A percentile compares a stretch with the other conserved stretches of the same genome.
Conservation (phyloP, 2,888 invertebrate species). For the Pharmacophagus antenor region DNA sequence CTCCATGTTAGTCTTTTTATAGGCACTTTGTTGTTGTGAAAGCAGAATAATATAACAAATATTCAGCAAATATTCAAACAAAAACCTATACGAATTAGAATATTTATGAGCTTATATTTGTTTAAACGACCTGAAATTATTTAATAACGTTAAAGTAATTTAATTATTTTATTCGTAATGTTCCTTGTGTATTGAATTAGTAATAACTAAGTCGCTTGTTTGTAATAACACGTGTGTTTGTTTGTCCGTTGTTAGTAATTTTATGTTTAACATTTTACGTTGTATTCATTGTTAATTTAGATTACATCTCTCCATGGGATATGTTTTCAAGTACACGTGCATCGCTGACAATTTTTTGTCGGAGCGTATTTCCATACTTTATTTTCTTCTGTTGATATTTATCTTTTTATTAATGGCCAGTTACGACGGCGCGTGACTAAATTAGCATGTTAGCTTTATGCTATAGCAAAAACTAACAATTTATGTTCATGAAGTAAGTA, state of each 20-base stretch:
- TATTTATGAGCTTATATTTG: no score
- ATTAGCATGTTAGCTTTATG: constrained; percentile 21
- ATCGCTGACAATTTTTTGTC: constrained; percentile 27
- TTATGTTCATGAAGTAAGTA: constrained; percentile 5
- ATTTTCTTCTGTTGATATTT: constrained; percentile 30
- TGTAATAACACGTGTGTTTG: neutral
- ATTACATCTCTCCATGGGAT: constrained; percentile 33
- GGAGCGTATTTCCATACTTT: constrained; percentile 26
- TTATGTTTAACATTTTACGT: constrained; percentile 4
- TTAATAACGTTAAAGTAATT: no score
- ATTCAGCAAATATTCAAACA: no score
- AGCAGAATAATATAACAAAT: no score
- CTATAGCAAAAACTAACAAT: constrained; percentile 20
- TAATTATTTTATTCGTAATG: no score
- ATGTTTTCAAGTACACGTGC: constrained; percentile 29
- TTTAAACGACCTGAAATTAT: no score
- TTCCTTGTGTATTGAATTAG: no score
- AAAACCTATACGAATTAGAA: no score
- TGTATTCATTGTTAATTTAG: constrained; percentile 35
- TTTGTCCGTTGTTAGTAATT: neutral
- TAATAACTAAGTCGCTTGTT: no score
- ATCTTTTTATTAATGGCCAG: constrained; percentile 12
- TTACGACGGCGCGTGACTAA: constrained; percentile 22
- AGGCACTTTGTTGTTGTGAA: no score
- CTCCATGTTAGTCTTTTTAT: no score